Conservation (phyloP, 2,888 invertebrate species). For the Pseudoips prasinana region DNA sequence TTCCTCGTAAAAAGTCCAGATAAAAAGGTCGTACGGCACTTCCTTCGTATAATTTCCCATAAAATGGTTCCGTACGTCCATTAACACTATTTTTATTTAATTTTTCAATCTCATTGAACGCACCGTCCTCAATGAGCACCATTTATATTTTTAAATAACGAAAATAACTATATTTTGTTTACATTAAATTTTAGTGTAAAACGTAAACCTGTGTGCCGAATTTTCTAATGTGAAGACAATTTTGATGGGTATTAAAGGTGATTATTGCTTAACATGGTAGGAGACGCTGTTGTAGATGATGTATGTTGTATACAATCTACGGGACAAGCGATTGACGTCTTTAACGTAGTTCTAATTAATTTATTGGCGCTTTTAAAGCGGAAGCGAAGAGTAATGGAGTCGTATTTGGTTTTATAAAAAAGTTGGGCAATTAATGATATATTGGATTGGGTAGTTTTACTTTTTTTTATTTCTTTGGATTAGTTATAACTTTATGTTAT, state of each 20-base stretch:
- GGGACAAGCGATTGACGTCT: slow-evolving; percentile 74
- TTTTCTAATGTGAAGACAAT: slow-evolving; percentile 62
- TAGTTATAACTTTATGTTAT: background rate
- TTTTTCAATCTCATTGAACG: slow-evolving; percentile 71
- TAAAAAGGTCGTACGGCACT: slow-evolving; percentile 74
- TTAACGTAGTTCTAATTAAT: slow-evolving; percentile 71
- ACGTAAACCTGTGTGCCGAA: slow-evolving; percentile 71
- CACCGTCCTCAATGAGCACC: slow-evolving; percentile 73
- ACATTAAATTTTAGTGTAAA: slow-evolving; percentile 64
- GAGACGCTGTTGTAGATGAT: slow-evolving; percentile 42
- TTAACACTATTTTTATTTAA: slow-evolving; percentile 73
- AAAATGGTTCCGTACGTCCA: slow-evolving; percentile 65
- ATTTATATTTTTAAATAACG: slow-evolving; percentile 67
- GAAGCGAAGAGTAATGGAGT: slow-evolving; percentile 56
- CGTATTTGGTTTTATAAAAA: slow-evolving; percentile 7
- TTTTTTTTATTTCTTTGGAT: no score
- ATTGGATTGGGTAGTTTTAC: no score
- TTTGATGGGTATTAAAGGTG: slow-evolving; percentile 44
- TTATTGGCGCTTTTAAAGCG: slow-evolving; percentile 74
- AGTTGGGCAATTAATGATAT: no score
- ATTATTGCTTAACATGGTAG: slow-evolving; percentile 45
- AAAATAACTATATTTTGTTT: slow-evolving; percentile 72
- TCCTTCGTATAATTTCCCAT: slow-evolving; percentile 65
- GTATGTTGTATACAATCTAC: slow-evolving; percentile 44
- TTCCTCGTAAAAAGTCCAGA: slow-evolving; percentile 68